Evolutionary conservation across 1,140 invertebrate species (phyloP), one percentile per base, ranked within the genome.

Genomic region (Holotrichia oblita): DNA sequence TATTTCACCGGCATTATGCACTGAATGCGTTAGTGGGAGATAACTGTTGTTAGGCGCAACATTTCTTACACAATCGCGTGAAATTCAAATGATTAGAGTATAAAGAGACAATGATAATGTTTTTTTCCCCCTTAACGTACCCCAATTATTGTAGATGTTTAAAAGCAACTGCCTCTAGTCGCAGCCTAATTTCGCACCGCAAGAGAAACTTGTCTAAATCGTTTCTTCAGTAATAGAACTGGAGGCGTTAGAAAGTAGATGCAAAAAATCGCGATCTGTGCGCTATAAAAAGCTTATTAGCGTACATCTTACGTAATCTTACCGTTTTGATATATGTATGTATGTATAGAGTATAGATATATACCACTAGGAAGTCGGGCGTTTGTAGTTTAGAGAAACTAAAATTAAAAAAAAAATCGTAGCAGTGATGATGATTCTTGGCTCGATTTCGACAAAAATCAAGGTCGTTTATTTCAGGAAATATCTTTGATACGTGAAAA

Each of bases 381-480:
- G 61, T 69, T 69, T 14, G 61, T 20, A 69, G 8, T 69, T 69
- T 69, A 69, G 61, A 69, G 61, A 69, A 69, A 69, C 61, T 69
- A 22, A 20, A 34, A 20, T 69, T 69, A 27, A 69, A 69, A 34
- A n/a, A n/a, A 69, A 27, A 69, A 22, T 20, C 20, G 61, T 27
- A 69, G 61, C 10, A 69, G 61, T 12, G 22, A 69, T 64, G 59
- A 64, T 20, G 61, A 69, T 22, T 69, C 61, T 69, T 69, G 61
- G 61, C 61, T 22, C 22, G 61, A 69, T 69, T 27, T 69, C 61
- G 61, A n/a, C 61, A 34, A 69, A 69, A 69, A 69, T 69, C 61
- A 69, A 69, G 61, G 61, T 69, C 61, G 61, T 69, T 69, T 69
- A 69, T 69, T 69, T 69, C 6, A 27, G 12, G 6, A 22, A 69